Base-by-base conservation (phyloP, 2,797 vertebrate species). In the Aphelocoma californica region DNA sequence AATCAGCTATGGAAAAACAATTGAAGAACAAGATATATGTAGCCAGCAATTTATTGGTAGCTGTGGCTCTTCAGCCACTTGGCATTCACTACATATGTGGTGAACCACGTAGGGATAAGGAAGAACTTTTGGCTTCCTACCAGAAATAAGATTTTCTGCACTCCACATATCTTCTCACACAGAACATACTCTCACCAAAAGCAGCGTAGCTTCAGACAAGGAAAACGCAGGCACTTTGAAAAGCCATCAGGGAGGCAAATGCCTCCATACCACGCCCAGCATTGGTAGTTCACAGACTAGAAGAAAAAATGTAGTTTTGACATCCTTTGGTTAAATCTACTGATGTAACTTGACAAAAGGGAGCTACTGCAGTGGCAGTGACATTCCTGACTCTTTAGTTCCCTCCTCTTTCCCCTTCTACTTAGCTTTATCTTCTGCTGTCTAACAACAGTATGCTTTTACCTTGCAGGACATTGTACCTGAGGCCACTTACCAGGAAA, bases 401-500 rank as follows among this genome's bases (percentile, higher is more conserved):
- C 12, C 12, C 29, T 73, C 23, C 23, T 75, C 15, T 14, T 77
- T 56, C 4, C 23, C 34, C 18, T 70, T 62, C 60, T 23, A 34
- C 23, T 36, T 2, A 51, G 10, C 36, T 71, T 24, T 38, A 26
- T 38, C 17, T 88, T 86, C 53, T 34, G 18, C 25, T 57, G 10
- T 24, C 71, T 86, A 90, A 91, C 42, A 85, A 80, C 60, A 92
- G 45, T 15, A 65, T 40, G 40, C 53, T 95, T 96, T 95, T 92
- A 81, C 57, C 45, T 89, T 80, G 62, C 58, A 87, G 83, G 58
- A 82, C n/a, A 14, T 67, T 65, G 32, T 86, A 88, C 87, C 26
- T 82, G 53, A 94, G 62, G 67, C 60, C 72, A 83, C 64, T 93
- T 90, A 88, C 47, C 84, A 95, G 86, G 90, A 91, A 90, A 88